Base-by-base conservation (phyloP, 1,140 invertebrate genomes). In the Palaemon carinicauda region DNA sequence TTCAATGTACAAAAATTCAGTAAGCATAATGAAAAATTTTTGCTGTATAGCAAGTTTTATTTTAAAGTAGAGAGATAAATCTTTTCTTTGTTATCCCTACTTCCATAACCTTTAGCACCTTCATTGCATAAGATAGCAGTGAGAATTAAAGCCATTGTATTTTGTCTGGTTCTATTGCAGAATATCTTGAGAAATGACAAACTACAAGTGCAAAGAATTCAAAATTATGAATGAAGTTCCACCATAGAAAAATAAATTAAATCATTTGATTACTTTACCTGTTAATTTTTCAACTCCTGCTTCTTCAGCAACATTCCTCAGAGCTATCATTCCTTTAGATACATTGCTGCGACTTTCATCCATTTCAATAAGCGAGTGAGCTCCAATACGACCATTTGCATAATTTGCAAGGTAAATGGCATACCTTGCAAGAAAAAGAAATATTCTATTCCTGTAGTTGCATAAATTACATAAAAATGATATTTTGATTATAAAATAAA, bases 281-380 rank as follows among this genome's bases (percentile, higher is more conserved):
- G 53, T 80, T 3, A 56, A n/a, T 54, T 80, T 60, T 14, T 52
- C 78, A 80, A 80, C 12, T 10, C 78, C 78, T 33, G 78, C 78
- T 54, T 80, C 78, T 14, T 54, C 31, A 1, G 54, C 78, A 80
- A 80, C 78, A 60, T 80, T 60, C 60, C 53, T 80, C 14, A 80
- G 17, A n/a, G 29, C 78, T 14, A 80, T 31, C 12, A 80, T 29
- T n/a, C 78, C 78, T n/a, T 60, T 80, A 4, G 78, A 27, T 60
- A 80, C 78, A 41, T 80, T 54, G 33, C 54, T 80, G 31, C 78
- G 52, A 29, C 51, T 80, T 21, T 80, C 78, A 31, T 80, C 78
- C 78, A 80, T 60, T 60, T 80, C 78, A 56, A 80, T 80, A 15
- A 80, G 54, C 33, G 54, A 60, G 56, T 33, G 78, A 15, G 54